A percentile compares a stretch with the other conserved stretches of the same genome.
Evolutionary conservation across 2,113 vertebrate genomes (phyloP).

Genomic region (Melanostigma gelatinosum): DNA sequence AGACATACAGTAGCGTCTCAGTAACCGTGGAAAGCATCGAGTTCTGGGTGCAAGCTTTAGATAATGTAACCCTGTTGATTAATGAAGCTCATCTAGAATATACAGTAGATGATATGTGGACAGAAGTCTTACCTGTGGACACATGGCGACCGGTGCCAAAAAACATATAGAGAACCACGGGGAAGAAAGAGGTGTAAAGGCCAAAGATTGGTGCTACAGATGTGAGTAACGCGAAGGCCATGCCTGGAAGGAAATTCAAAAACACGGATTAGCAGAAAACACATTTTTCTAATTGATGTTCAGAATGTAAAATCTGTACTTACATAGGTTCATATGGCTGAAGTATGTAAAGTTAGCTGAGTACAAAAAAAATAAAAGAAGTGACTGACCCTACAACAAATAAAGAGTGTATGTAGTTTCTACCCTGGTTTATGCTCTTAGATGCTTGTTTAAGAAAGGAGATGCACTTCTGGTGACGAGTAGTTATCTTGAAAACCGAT

Average conservation of each 20-base stretch:
- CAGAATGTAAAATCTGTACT: background rate
- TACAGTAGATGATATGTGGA: background rate
- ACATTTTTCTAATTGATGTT: background rate
- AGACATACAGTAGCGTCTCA: background rate
- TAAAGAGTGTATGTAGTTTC: background rate
- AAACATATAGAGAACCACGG: conserved; percentile 89
- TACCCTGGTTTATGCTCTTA: too few relatives aligned
- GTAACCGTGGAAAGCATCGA: background rate
- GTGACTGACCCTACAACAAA: background rate
- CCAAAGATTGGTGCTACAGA: conserved; percentile 93
- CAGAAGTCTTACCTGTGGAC: conserved; percentile 86
- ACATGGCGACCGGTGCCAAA: conserved; percentile 92
- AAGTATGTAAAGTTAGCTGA: background rate
- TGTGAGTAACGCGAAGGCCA: conserved; percentile 94
- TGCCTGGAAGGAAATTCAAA: conserved; percentile 79
- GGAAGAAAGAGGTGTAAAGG: conserved; percentile 94
- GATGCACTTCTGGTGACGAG: too few relatives aligned
- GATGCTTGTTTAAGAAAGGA: too few relatives aligned
- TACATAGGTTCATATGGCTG: background rate
- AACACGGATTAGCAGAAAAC: background rate
- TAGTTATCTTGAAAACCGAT: too few relatives aligned
- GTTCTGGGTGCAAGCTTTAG: background rate
- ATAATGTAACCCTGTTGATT: background rate
- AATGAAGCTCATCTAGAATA: background rate
- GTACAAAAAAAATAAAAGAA: background rate